phyloP scores from a whole-genome alignment of 2,113 vertebrate genomes.

The Calyptomena viridis region DNA sequence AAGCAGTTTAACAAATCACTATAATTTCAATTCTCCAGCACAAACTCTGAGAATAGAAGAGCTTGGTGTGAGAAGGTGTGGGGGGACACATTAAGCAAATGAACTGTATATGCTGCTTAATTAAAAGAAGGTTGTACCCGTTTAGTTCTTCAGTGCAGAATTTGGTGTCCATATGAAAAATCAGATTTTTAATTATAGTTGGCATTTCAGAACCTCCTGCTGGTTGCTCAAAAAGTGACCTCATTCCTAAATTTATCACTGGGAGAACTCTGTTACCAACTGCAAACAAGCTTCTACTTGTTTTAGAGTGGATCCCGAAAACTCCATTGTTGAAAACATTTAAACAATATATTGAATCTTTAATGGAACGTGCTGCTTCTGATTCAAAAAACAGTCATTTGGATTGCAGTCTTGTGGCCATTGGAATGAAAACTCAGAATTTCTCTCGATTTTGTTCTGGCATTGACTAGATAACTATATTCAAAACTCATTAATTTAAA shows the following conservation, averaged over 20 bases:
- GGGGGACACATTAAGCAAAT: neutral
- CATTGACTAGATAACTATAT: neutral
- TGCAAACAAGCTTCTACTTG: conserved; percentile 35
- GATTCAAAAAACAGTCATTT: neutral
- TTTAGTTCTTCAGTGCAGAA: neutral
- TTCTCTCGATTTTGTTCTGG: neutral
- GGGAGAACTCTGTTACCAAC: neutral
- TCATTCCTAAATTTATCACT: conserved; percentile 32
- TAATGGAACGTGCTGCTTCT: neutral
- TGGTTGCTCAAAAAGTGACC: conserved; percentile 46
- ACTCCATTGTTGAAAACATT: conserved; percentile 15
- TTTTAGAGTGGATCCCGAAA: neutral
- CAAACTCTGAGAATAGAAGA: neutral
- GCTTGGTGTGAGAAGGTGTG: neutral
- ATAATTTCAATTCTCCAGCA: neutral
- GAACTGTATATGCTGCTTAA: conserved; percentile 11
- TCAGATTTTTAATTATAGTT: conserved; percentile 51
- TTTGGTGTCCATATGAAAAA: conserved; percentile 31
- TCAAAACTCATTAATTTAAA: neutral
- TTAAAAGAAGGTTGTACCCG: neutral
- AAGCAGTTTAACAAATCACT: neutral
- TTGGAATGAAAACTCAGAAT: neutral
- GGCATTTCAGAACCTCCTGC: conserved; percentile 45
- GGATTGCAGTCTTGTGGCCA: neutral
- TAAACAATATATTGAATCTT: neutral